Evolutionary conservation across 2,888 invertebrate species (phyloP).

Genomic region (Sicus ferrugineus): DNA sequence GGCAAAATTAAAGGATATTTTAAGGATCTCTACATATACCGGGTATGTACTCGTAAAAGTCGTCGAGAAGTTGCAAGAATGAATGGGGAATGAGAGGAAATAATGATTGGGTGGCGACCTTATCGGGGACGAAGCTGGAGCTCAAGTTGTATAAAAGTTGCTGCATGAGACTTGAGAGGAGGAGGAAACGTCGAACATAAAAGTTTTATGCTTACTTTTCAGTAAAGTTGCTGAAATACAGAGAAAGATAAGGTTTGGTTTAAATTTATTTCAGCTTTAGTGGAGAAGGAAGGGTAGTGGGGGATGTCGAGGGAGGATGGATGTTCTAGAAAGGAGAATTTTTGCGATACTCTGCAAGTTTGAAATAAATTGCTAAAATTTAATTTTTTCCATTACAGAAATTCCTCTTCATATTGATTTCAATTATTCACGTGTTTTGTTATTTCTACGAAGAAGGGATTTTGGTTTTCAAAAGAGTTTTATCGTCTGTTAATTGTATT

Average conservation of each 20-base stretch:
- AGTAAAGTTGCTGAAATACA: conserved; percentile 17
- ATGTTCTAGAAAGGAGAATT: too few species aligned
- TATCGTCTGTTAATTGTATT: too few species aligned
- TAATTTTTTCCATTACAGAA: neutral
- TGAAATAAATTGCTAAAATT: too few species aligned
- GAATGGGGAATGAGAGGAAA: too few species aligned
- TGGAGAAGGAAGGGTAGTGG: neutral
- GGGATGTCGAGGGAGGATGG: neutral
- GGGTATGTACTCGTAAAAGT: neutral
- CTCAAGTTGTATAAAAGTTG: too few species aligned
- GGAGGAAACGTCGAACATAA: conserved; percentile 1
- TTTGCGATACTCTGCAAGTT: too few species aligned
- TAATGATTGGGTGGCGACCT: too few species aligned
- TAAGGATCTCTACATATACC: neutral
- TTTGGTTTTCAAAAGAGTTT: too few species aligned
- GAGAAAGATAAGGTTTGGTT: conserved; percentile 11
- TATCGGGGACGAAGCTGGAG: too few species aligned
- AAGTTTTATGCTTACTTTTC: conserved; percentile 23
- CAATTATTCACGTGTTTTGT: neutral
- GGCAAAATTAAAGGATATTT: neutral
- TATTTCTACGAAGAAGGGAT: too few species aligned
- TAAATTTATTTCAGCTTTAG: neutral
- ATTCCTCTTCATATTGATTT: neutral
- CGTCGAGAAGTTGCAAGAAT: neutral
- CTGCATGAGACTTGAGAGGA: too few species aligned